Evolutionary conservation across 1,140 invertebrate species (phyloP).

Genomic region (Drosophila lacteicornis): DNA sequence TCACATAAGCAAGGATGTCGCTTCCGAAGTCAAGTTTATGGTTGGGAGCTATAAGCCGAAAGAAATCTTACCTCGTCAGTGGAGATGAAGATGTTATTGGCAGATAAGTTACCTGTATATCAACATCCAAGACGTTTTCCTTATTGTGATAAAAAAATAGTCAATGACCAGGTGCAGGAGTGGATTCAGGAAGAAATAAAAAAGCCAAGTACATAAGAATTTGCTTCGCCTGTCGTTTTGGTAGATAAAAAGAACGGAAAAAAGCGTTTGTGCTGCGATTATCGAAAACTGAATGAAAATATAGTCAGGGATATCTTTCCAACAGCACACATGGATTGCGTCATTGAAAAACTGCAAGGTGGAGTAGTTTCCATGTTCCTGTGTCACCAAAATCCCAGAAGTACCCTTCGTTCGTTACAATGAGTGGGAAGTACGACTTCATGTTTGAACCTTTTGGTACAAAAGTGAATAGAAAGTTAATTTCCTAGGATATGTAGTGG

Average conservation of each 20-base stretch:
- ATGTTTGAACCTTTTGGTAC: slow-evolving; percentile 5
- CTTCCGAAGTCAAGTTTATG: neutral
- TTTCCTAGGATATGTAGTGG: neutral
- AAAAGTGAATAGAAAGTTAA: neutral
- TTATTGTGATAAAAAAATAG: slow-evolving; percentile 27
- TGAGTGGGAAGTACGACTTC: slow-evolving; percentile 4
- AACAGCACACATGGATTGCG: slow-evolving; percentile 2
- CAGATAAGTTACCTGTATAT: slow-evolving; percentile 59
- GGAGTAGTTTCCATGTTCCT: neutral
- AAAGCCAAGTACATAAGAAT: neutral
- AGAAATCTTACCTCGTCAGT: slow-evolving; percentile 1
- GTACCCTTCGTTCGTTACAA: neutral
- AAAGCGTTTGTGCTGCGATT: neutral
- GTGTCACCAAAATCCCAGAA: neutral
- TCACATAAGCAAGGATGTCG: neutral
- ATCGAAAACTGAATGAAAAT: neutral
- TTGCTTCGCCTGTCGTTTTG: neutral
- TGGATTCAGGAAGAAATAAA: slow-evolving; percentile 51
- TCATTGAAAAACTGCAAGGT: slow-evolving; percentile 5
- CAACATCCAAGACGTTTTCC: slow-evolving; percentile 61
- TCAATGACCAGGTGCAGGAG: slow-evolving; percentile 41
- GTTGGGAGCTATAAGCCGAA: neutral
- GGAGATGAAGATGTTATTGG: slow-evolving; percentile 44
- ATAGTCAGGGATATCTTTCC: neutral
- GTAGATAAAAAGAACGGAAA: neutral